Conservation (phyloP, 2,113 vertebrate genomes). For the Candoia aspera region DNA sequence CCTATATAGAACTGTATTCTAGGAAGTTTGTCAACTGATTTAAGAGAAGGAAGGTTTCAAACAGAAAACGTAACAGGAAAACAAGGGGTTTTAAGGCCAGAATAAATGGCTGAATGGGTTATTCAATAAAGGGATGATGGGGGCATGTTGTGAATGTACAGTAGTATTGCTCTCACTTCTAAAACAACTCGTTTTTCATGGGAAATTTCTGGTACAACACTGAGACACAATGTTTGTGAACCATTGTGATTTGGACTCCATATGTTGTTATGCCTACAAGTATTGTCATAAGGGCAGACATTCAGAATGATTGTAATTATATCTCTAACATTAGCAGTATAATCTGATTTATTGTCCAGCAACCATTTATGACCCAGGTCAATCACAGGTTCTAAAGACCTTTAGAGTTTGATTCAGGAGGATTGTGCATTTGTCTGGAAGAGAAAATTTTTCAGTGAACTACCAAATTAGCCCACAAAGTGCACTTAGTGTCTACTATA, state of each 20-base stretch:
- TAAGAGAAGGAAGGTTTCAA: not conserved
- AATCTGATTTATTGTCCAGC: not conserved
- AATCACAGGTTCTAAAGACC: slow-evolving; percentile 7
- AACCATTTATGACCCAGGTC: not conserved
- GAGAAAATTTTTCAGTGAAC: slow-evolving; percentile 36
- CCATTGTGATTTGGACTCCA: not conserved
- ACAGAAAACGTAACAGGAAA: not conserved
- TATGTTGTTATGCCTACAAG: not conserved
- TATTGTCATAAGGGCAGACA: not conserved
- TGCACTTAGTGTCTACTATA: not conserved
- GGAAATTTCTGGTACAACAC: not conserved
- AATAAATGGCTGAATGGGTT: not conserved
- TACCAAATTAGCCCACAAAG: slow-evolving; percentile 31
- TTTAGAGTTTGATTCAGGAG: slow-evolving; percentile 30
- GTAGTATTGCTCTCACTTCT: not conserved
- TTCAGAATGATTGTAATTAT: not conserved
- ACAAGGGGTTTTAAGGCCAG: not conserved
- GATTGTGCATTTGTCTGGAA: slow-evolving; percentile 23
- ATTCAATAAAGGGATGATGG: not conserved
- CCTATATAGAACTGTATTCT: not conserved
- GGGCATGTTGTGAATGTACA: not conserved
- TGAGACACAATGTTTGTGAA: not conserved
- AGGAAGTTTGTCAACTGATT: not conserved
- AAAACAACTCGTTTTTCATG: not conserved
- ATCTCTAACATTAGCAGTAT: not conserved